phyloP scores from a whole-genome alignment of 1,140 invertebrate species.

The Lanistes nyassanus region DNA sequence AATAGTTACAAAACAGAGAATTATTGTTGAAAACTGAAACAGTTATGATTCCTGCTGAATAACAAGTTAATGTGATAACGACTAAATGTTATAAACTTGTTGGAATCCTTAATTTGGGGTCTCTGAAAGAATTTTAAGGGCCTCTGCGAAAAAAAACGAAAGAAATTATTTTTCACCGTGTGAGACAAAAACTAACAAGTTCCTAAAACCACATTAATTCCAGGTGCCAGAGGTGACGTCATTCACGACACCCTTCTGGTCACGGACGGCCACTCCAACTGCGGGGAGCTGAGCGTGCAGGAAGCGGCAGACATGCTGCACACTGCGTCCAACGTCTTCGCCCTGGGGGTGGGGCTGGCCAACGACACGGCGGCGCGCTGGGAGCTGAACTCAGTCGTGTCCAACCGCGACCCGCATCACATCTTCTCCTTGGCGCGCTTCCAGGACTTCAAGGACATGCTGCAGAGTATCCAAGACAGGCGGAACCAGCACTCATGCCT shows the following conservation, averaged over 20 bases:
- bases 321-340: constrained; percentile 5
- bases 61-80: too few species aligned
- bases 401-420: constrained; percentile 12
- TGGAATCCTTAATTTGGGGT: too few species aligned
- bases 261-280: constrained; percentile 27
- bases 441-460: constrained; percentile 21
- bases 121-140: too few species aligned
- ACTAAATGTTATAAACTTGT: too few species aligned
- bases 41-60: too few species aligned
- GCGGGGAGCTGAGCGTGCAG: constrained; percentile 10
- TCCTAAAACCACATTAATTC: background rate
- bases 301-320: constrained; percentile 17
- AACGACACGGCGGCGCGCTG: background rate
- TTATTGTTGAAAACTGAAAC: too few species aligned
- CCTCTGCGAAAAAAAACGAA: too few species aligned
- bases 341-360: constrained; percentile 13
- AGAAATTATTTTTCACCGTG: too few species aligned
- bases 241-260: constrained; percentile 17
- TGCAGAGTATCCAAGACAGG: constrained; percentile 5
- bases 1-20: too few species aligned
- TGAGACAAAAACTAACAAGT: too few species aligned
- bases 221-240: constrained; percentile 5
- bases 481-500: background rate
- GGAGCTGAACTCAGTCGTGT: constrained; percentile 21
- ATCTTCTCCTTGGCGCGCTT: constrained; percentile 18